These are phyloP conservation scores for Benitochromis conjunctus DNA, from an alignment of 2,113 vertebrate species.

Conservation along the genomic window DNA sequence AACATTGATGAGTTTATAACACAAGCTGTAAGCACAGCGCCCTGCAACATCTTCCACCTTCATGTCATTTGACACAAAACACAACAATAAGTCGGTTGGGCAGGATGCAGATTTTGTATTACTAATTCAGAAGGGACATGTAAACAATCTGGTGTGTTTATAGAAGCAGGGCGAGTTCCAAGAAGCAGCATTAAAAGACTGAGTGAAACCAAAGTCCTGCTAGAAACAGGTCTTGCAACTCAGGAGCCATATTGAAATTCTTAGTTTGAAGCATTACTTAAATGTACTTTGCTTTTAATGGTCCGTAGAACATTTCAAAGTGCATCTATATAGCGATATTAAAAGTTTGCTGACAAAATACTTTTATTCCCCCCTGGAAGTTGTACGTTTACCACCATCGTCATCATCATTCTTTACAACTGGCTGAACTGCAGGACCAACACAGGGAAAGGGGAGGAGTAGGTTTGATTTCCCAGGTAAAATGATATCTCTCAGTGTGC, in stretches of 20 bases:
- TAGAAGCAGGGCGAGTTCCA: not conserved
- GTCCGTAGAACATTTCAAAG: not conserved
- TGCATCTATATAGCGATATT: not conserved
- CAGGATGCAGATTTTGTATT: slow-evolving; percentile 39
- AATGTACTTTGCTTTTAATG: not conserved
- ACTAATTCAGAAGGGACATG: slow-evolving; percentile 39
- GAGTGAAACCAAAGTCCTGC: not conserved
- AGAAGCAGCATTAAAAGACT: not conserved
- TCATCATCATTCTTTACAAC: not conserved
- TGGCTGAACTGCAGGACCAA: not conserved
- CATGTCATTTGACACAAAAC: slow-evolving; percentile 32
- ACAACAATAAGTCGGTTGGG: not conserved
- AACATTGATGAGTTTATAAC: slow-evolving; percentile 49
- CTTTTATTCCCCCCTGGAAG: not conserved
- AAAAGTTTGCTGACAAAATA: not conserved
- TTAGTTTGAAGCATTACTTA: not conserved
- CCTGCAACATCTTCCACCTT: not conserved
- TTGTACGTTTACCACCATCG: not conserved
- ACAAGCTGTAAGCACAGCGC: slow-evolving; percentile 1
- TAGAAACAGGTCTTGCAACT: not conserved
- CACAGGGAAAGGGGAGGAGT: not conserved
- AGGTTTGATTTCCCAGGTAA: not conserved
- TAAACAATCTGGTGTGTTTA: slow-evolving; percentile 25
- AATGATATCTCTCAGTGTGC: not conserved
- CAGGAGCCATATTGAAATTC: not conserved